A percentile compares a stretch with the other conserved stretches of the same genome.
Evolutionary conservation across 2,797 vertebrate genomes (phyloP).

Genomic region (Eupleurogrammus muticus): DNA sequence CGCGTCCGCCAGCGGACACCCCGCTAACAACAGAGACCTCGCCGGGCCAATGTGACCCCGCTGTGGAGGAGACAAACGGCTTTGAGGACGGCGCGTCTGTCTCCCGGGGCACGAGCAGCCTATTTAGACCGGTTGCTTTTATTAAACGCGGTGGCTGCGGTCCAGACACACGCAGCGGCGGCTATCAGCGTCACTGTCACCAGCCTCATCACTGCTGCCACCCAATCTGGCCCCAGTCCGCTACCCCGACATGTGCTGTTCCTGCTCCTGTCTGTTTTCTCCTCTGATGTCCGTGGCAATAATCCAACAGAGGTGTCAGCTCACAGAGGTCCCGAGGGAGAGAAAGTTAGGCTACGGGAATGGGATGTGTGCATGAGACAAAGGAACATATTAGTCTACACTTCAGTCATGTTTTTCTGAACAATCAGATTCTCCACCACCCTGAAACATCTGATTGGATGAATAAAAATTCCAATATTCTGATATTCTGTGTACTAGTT

Average conservation of each 20-base stretch:
- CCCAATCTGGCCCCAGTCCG: background rate
- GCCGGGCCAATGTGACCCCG: slow-evolving; percentile 24
- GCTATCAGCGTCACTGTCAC: slow-evolving; percentile 48
- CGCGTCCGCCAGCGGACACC: slow-evolving; percentile 18
- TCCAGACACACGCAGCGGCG: slow-evolving; percentile 10
- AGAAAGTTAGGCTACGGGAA: background rate
- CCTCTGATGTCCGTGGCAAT: background rate
- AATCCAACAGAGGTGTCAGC: slow-evolving; percentile 1
- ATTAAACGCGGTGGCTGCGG: slow-evolving; percentile 42
- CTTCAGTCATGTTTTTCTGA: background rate
- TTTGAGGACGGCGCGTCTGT: slow-evolving; percentile 16
- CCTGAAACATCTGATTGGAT: no score
- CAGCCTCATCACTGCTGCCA: slow-evolving; percentile 27
- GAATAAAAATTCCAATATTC: no score
- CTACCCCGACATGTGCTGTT: background rate
- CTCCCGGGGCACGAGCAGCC: slow-evolving; percentile 18
- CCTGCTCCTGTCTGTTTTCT: background rate
- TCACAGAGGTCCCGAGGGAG: background rate
- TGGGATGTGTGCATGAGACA: background rate
- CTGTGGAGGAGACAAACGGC: slow-evolving; percentile 40
- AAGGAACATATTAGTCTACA: background rate
- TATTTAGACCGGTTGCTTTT: slow-evolving; percentile 25
- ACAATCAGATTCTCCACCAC: background rate
- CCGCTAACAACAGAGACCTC: slow-evolving; percentile 26
- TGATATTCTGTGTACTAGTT: no score